Base-by-base conservation (phyloP, 2,113 vertebrate genomes). In the Crocuta crocuta region DNA sequence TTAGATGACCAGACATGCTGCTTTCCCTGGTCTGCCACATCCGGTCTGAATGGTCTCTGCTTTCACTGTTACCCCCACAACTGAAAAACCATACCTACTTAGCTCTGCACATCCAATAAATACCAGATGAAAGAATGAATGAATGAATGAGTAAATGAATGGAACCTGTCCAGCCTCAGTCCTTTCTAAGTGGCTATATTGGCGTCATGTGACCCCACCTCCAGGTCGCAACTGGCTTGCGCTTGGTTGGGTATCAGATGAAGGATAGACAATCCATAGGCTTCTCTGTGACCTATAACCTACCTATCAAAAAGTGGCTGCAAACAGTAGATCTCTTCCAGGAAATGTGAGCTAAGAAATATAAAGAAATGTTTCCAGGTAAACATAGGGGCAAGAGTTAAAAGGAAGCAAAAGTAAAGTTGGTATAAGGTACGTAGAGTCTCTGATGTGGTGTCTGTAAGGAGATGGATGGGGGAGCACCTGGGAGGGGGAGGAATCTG, bases 401-500 rank as follows among this genome's bases (percentile, higher is more conserved):
- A 79, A 78, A 53, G 61, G 92, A 90, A 81, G 58, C 26, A 65
- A 61, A 33, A 12, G 4, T 12, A 78, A n/a, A 50, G 33, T 0
- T 80, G 89, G 5, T 4, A 10, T 0, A 13, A 50, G 21, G 12
- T 2, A 26, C 26, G 28, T 0, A 10, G 79, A 21, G 19, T 55
- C 10, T 19, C 6, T 0, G 15, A 2, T 0, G 7, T 5, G 16
- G 39, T 6, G 13, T 39, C 8, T n/a, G 31, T 21, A 45, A 48
- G 71, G 0, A 26, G 31, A 3, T 1, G 4, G 61, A 13, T 9
- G 39, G n/a, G 33, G 15, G 83, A 17, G 28, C 4, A 26, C 6
- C 50, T 8, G 6, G 12, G n/a, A 83, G 7, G 43, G 16, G 10
- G 39, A 68, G 31, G 39, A 33, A 15, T 31, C 50, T 55, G 15